Evolutionary conservation across 1,140 invertebrate species (phyloP).

Genomic region (Orchesella cincta): DNA sequence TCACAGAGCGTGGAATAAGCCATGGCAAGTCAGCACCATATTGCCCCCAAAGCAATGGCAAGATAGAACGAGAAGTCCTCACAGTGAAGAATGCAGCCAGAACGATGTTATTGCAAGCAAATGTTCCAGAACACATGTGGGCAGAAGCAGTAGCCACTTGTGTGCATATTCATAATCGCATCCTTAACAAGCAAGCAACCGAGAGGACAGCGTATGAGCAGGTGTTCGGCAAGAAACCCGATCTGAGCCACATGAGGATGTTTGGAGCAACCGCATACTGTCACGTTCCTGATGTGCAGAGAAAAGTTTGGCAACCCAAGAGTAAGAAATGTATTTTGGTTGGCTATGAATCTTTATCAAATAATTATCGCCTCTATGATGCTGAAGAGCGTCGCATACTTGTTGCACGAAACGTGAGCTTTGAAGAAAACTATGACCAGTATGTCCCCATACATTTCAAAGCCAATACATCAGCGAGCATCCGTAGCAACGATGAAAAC

Average conservation of each 20-base stretch:
- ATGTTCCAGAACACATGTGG: slow-evolving; percentile 56
- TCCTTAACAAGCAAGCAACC: background rate
- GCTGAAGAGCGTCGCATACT: background rate
- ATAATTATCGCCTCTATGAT: background rate
- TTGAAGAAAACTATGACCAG: too few species aligned
- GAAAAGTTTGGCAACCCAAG: slow-evolving; percentile 32
- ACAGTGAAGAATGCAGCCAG: slow-evolving; percentile 51
- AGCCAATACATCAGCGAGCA: too few species aligned
- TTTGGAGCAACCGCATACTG: background rate
- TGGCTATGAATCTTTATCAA: background rate
- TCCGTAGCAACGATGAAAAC: too few species aligned
- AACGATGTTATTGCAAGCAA: slow-evolving; percentile 49
- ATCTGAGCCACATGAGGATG: slow-evolving; percentile 48
- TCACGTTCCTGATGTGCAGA: background rate
- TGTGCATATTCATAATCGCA: slow-evolving; percentile 56
- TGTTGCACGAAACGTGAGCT: background rate
- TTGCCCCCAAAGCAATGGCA: slow-evolving; percentile 60
- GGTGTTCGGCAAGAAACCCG: slow-evolving; percentile 48
- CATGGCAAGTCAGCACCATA: slow-evolving; percentile 58
- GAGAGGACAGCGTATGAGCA: slow-evolving; percentile 50
- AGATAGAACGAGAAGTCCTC: slow-evolving; percentile 58
- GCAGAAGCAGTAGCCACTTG: slow-evolving; percentile 58
- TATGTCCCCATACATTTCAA: too few species aligned
- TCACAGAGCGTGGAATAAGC: slow-evolving; percentile 56
- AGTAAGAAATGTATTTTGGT: background rate